These are phyloP conservation scores for Phoebastria nigripes DNA, from an alignment of 2,797 vertebrate species.

Conservation along the genomic window DNA sequence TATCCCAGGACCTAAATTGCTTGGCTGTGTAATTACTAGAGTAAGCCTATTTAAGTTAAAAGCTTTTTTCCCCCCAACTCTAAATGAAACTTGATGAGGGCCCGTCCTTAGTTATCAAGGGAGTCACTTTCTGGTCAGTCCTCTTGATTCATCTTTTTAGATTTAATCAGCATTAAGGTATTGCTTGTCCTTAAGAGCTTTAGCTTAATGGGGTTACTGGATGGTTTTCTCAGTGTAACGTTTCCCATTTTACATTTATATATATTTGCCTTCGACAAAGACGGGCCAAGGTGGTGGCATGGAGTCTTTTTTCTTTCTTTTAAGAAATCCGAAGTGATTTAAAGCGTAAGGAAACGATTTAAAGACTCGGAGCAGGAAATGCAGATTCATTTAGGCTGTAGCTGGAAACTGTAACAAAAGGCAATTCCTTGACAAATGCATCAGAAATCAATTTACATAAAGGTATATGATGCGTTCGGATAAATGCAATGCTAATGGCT, in stretches of 20 bases:
- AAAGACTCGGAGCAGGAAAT: conserved; percentile 78
- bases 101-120: conserved; percentile 89
- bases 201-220: conserved; percentile 96
- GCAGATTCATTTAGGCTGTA: conserved; percentile 81
- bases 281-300: conserved; percentile 69
- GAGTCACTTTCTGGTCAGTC: conserved; percentile 92
- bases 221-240: conserved; percentile 86
- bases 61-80: conserved; percentile 77
- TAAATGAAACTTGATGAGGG: conserved; percentile 96
- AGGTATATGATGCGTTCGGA: conserved; percentile 85
- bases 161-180: conserved; percentile 97
- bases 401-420: conserved; percentile 84
- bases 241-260: conserved; percentile 79
- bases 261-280: conserved; percentile 90
- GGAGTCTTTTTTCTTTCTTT: conserved; percentile 45
- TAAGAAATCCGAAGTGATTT: conserved; percentile 82
- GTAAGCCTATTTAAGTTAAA: conserved; percentile 97
- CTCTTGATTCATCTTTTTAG: conserved; percentile 94
- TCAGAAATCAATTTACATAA: conserved; percentile 88
- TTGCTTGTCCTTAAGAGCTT: conserved; percentile 97
- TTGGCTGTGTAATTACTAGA: conserved; percentile 94
- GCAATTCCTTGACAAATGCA: conserved; percentile 84
- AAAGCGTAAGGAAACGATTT: conserved; percentile 66
- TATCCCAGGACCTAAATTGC: conserved; percentile 88
- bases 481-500: conserved; percentile 85